Conservation (phyloP, 2,797 vertebrate species). For the Perodicticus potto region DNA sequence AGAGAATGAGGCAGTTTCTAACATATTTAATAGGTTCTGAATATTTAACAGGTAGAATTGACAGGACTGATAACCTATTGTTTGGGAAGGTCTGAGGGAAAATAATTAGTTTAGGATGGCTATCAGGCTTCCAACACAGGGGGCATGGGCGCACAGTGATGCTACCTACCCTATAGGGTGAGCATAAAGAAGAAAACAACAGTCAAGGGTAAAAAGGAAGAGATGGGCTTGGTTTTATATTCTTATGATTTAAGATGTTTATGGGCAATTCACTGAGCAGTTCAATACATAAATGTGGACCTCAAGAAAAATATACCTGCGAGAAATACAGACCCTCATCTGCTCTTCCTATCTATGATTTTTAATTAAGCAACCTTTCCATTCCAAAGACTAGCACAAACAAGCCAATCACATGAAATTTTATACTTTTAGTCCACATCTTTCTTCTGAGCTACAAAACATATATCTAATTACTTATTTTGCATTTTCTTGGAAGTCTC, state of each 20-base stretch:
- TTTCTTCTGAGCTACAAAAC: background rate
- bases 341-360: background rate
- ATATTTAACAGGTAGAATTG: background rate
- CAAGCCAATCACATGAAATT: background rate
- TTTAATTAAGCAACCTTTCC: background rate
- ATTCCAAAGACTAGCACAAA: slow-evolving; percentile 2
- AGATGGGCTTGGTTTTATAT: background rate
- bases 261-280: background rate
- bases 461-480: background rate
- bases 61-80: background rate
- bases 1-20: background rate
- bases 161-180: background rate
- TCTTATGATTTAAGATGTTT: background rate
- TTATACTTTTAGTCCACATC: background rate
- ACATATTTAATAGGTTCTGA: background rate
- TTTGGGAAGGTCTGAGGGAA: background rate
- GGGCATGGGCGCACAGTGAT: background rate
- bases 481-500: background rate
- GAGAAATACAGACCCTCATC: background rate
- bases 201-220: background rate
- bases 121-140: background rate
- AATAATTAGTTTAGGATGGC: background rate
- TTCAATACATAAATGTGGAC: background rate
- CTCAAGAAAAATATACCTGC: background rate
- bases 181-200: background rate